Conservation (phyloP, 2,888 invertebrate genomes). For the Drosophila bunnanda region DNA sequence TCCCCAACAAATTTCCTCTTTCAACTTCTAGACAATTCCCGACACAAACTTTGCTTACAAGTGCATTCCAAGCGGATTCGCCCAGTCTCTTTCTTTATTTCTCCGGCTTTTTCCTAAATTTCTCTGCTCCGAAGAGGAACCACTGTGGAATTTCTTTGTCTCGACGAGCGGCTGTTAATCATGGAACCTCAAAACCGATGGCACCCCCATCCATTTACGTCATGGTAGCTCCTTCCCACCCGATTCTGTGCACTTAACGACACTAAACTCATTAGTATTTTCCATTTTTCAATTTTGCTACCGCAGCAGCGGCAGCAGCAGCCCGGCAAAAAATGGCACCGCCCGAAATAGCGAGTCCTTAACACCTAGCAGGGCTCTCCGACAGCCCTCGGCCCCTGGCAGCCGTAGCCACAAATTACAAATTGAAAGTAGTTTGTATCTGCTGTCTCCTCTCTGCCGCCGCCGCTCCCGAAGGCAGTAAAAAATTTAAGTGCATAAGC, state of each 20-base stretch:
- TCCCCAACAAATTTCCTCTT: constrained; percentile 27
- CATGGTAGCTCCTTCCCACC: constrained; percentile 35
- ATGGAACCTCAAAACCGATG: constrained; percentile 23
- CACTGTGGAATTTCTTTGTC: constrained; percentile 22
- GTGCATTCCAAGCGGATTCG: constrained; percentile 22
- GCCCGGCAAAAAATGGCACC: constrained; percentile 24
- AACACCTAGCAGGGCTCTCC: constrained; percentile 50
- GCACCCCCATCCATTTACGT: constrained; percentile 49
- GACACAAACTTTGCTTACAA: constrained; percentile 26
- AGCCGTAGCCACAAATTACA: constrained; percentile 73
- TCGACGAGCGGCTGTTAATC: constrained; percentile 45
- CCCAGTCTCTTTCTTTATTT: neutral
- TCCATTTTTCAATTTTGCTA: constrained; percentile 63
- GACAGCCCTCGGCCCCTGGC: constrained; percentile 9
- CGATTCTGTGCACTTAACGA: constrained; percentile 32
- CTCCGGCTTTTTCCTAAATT: constrained; percentile 6
- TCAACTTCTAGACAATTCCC: constrained; percentile 31
- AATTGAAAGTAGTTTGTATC: constrained; percentile 81
- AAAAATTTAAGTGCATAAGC: constrained; percentile 77
- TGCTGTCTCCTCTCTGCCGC: constrained; percentile 37
- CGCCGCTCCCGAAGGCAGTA: constrained; percentile 53
- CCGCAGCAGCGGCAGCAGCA: constrained; percentile 18
- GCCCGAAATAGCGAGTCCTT: constrained; percentile 50
- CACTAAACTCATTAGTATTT: constrained; percentile 66
- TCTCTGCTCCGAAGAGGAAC: constrained; percentile 1